phyloP scores from a whole-genome alignment of 2,888 invertebrate genomes.

The Drosophila ustulata region DNA sequence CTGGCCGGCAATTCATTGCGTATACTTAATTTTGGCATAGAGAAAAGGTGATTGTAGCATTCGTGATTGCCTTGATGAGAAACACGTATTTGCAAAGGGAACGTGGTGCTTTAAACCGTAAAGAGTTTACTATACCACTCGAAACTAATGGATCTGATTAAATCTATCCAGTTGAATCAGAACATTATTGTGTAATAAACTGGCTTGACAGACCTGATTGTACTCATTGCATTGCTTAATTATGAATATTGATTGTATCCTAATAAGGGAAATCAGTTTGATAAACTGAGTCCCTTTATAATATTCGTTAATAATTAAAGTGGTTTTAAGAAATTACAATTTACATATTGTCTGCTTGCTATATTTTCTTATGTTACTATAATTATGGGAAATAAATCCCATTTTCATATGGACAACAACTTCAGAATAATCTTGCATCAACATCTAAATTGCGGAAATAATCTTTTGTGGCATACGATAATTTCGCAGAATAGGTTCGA shows the following conservation, averaged over 20 bases:
- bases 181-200: not conserved
- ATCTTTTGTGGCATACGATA: no score
- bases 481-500: no score
- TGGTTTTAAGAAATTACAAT: no score
- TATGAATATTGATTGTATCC: not conserved
- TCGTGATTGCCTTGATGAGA: not conserved
- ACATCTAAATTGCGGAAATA: no score
- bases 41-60: not conserved
- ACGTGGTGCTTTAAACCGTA: not conserved
- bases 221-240: not conserved
- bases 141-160: not conserved
- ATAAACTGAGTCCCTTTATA: no score
- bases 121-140: not conserved
- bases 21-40: slow-evolving; percentile 18
- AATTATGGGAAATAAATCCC: no score
- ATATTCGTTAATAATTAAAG: no score
- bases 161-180: not conserved
- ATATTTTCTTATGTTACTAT: no score
- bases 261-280: not conserved
- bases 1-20: slow-evolving; percentile 22
- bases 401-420: no score
- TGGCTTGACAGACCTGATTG: not conserved
- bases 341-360: no score
- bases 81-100: not conserved
- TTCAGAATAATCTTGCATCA: no score